These are phyloP conservation scores for Xiphophorus hellerii DNA, from an alignment of 2,113 vertebrate species.

Conservation along the genomic window DNA sequence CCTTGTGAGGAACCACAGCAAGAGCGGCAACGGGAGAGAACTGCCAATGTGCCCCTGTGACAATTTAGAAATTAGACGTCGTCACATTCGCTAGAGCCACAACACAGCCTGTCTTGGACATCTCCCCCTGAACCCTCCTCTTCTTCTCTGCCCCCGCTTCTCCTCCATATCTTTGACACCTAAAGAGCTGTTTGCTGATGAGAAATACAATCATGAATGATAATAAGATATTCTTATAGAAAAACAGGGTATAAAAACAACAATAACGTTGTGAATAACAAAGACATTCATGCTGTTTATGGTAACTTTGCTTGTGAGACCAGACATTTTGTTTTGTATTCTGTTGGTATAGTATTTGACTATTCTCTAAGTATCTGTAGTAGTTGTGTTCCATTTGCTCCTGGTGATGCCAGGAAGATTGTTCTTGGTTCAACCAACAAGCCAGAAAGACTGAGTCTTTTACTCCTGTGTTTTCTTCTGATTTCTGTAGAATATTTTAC, in stretches of 20 bases:
- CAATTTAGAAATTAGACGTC: conserved; percentile 49
- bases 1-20: conserved; percentile 41
- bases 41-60: conserved; percentile 71
- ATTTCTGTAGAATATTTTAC: conserved; percentile 61
- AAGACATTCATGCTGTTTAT: conserved; percentile 70
- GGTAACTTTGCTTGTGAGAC: conserved; percentile 64
- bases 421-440: conserved; percentile 56
- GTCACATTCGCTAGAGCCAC: conserved; percentile 38
- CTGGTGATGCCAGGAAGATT: conserved; percentile 53
- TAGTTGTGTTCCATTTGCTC: conserved; percentile 49
- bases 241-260: conserved; percentile 83
- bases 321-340: conserved; percentile 64
- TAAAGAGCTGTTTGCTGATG: conserved; percentile 73
- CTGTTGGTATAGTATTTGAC: conserved; percentile 56
- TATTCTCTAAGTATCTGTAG: conserved; percentile 64
- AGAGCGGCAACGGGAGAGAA: conserved; percentile 44
- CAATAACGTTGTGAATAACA: conserved; percentile 80
- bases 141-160: conserved; percentile 3
- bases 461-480: conserved; percentile 39
- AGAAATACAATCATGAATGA: conserved; percentile 79
- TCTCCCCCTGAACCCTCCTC: conserved; percentile 24
- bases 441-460: conserved; percentile 70
- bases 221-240: conserved; percentile 76
- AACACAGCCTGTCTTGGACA: conserved; percentile 25
- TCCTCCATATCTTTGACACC: conserved; percentile 47